Conservation (phyloP, 1,140 invertebrate species). For the Drosophila punjabiensis region DNA sequence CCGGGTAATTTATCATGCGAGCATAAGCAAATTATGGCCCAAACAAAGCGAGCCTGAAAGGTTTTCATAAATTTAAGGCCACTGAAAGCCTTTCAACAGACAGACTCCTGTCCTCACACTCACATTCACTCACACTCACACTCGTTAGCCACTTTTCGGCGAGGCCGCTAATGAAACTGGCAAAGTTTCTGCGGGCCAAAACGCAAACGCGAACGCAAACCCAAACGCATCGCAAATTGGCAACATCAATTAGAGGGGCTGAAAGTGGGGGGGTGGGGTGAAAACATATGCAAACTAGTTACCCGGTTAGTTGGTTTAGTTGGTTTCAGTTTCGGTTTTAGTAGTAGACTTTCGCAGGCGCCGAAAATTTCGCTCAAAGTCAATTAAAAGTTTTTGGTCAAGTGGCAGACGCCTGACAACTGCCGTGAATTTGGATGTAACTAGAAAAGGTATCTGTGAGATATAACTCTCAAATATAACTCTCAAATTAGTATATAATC, state of each 20-base stretch:
- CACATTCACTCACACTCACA: background rate
- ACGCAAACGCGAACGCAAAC: too few species aligned
- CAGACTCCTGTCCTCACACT: background rate
- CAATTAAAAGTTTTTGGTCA: constrained; percentile 79
- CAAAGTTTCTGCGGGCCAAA: constrained; percentile 55
- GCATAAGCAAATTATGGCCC: constrained; percentile 50
- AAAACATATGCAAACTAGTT: constrained; percentile 60
- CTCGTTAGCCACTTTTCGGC: constrained; percentile 51
- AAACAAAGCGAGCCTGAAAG: constrained; percentile 47
- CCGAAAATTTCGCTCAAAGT: constrained; percentile 59
- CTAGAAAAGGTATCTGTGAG: background rate
- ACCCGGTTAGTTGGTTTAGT: constrained; percentile 31
- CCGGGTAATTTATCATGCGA: constrained; percentile 60
- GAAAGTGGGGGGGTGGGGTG: background rate
- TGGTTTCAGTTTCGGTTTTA: constrained; percentile 29
- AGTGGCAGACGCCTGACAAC: constrained; percentile 43
- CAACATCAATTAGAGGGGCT: constrained; percentile 59
- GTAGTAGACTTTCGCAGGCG: constrained; percentile 16
- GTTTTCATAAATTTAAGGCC: constrained; percentile 34
- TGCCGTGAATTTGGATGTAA: background rate
- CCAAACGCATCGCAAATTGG: constrained; percentile 61
- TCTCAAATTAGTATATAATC: background rate
- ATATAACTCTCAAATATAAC: too few species aligned
- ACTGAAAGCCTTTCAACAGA: constrained; percentile 38
- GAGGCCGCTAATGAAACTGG: constrained; percentile 76